Evolutionary conservation across 2,113 vertebrate species (phyloP).

Genomic region (Misgurnus anguillicaudatus): DNA sequence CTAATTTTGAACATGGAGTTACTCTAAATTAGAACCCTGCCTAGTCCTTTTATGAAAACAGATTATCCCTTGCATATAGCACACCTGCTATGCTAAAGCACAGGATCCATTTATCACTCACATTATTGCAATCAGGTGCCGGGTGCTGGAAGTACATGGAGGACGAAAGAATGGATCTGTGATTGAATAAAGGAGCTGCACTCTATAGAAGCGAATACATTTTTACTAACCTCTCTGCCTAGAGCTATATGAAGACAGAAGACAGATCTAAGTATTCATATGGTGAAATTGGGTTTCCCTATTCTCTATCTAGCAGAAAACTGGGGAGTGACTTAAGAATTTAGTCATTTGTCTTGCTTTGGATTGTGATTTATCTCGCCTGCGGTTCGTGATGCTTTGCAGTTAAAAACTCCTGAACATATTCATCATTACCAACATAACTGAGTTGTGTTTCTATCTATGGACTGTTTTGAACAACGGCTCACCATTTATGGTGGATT

Average conservation of each 20-base stretch:
- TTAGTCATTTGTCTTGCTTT: slow-evolving; percentile 60
- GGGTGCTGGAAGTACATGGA: slow-evolving; percentile 53
- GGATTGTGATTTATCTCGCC: slow-evolving; percentile 55
- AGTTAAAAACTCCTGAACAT: slow-evolving; percentile 53
- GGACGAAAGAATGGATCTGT: slow-evolving; percentile 52
- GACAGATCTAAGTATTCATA: slow-evolving; percentile 63
- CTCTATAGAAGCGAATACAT: slow-evolving; percentile 62
- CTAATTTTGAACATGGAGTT: slow-evolving; percentile 60
- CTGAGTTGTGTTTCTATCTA: slow-evolving; percentile 43
- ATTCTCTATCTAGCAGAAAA: slow-evolving; percentile 60
- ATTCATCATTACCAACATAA: slow-evolving; percentile 53
- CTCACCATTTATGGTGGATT: slow-evolving; percentile 38
- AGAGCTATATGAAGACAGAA: slow-evolving; percentile 57
- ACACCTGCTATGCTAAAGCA: slow-evolving; percentile 59
- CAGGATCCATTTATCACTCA: slow-evolving; percentile 64
- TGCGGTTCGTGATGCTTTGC: slow-evolving; percentile 45
- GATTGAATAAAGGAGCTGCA: slow-evolving; percentile 69
- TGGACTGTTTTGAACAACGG: slow-evolving; percentile 46
- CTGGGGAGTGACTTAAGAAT: slow-evolving; percentile 55
- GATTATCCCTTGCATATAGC: slow-evolving; percentile 62
- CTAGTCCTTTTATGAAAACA: slow-evolving; percentile 70
- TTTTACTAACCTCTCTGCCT: slow-evolving; percentile 65
- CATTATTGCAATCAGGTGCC: slow-evolving; percentile 69
- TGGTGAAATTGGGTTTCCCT: slow-evolving; percentile 62
- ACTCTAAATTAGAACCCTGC: slow-evolving; percentile 61